Evolutionary conservation across 2,888 invertebrate species (phyloP).

Genomic region (Cryptosula pallasiana): DNA sequence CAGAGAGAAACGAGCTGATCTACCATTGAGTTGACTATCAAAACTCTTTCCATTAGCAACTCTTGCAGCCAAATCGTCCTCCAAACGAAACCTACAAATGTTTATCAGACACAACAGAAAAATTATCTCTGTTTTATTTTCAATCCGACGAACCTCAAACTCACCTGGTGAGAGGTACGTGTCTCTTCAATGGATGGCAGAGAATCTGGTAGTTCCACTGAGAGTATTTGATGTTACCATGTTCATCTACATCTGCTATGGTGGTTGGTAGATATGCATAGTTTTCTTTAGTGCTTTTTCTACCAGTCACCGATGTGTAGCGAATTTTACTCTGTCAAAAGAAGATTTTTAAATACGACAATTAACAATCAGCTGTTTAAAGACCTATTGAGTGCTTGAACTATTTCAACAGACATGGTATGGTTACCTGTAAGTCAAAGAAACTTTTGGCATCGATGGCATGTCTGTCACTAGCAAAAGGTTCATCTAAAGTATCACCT

Average conservation of each 20-base stretch:
- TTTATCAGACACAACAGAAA: not conserved
- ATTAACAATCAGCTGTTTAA: too few relatives aligned
- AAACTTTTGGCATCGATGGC: slow-evolving; percentile 36
- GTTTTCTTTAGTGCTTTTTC: slow-evolving; percentile 23
- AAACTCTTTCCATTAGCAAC: slow-evolving; percentile 13
- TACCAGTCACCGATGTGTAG: slow-evolving; percentile 20
- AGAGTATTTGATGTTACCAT: slow-evolving; percentile 20
- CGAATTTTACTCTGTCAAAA: slow-evolving; percentile 3
- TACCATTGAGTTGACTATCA: not conserved
- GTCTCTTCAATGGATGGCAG: slow-evolving; percentile 2
- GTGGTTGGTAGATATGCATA: slow-evolving; percentile 24
- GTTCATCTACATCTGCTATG: slow-evolving; percentile 8
- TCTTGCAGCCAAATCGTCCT: slow-evolving; percentile 6
- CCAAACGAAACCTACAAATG: slow-evolving; percentile 6
- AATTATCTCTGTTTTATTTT: not conserved
- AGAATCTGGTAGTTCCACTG: slow-evolving; percentile 24
- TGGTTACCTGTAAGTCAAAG: slow-evolving; percentile 31
- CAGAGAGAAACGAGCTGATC: slow-evolving; percentile 8
- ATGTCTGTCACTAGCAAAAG: slow-evolving; percentile 42
- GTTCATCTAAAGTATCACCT: slow-evolving; percentile 35
- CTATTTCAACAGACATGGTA: too few relatives aligned
- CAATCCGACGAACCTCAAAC: not conserved
- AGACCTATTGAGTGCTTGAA: too few relatives aligned
- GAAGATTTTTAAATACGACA: too few relatives aligned
- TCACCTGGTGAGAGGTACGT: slow-evolving; percentile 16